Percentiles rank a stretch among this genome's conserved stretches.
These are phyloP conservation scores for Chunga burmeisteri DNA, from an alignment of 2,113 vertebrate species.

Conservation along the genomic window DNA sequence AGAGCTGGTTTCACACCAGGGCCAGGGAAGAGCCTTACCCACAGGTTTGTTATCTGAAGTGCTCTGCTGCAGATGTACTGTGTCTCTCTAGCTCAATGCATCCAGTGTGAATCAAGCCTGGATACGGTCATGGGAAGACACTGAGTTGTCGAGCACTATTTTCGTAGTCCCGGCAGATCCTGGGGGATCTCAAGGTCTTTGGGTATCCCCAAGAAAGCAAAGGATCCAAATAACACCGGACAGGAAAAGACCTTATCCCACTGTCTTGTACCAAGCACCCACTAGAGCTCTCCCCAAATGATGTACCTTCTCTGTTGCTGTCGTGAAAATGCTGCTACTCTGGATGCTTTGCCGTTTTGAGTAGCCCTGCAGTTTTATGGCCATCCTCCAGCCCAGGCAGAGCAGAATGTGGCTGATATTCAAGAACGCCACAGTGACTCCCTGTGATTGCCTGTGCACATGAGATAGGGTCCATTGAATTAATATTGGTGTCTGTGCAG, in stretches of 20 bases:
- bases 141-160: not conserved
- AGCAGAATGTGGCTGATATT: fast-evolving
- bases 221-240: not conserved
- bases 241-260: not conserved
- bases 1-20: not conserved
- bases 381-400: not conserved
- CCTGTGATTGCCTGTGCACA: fast-evolving
- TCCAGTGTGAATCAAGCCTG: not conserved
- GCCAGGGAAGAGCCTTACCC: not conserved
- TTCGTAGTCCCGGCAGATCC: not conserved
- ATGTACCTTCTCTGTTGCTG: not conserved
- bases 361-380: not conserved
- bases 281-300: not conserved
- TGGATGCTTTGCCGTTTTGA: not conserved
- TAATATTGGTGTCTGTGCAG: not conserved
- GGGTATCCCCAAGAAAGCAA: not conserved
- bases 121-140: no score
- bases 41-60: not conserved
- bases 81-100: not conserved
- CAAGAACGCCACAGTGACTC: not conserved
- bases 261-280: not conserved
- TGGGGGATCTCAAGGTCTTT: not conserved
- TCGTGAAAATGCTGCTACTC: fast-evolving
- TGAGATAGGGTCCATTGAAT: not conserved
- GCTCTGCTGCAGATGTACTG: fast-evolving